Conservation (phyloP, 2,888 invertebrate genomes). For the Thalpophila matura region DNA sequence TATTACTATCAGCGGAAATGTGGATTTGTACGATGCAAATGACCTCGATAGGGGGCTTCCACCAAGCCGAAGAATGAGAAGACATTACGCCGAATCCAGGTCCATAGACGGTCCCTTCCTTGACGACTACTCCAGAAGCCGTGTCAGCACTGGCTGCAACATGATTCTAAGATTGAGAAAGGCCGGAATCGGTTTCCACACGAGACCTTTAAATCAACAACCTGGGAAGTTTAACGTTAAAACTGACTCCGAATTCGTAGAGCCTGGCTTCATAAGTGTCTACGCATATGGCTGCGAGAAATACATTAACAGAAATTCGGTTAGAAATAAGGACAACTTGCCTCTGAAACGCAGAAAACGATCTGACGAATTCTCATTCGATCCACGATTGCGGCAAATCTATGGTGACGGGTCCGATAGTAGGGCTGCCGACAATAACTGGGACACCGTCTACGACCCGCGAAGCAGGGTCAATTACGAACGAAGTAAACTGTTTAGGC, state of each 20-base stretch:
- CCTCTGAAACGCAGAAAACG: slow-evolving; percentile 78
- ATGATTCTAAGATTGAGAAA: slow-evolving; percentile 95
- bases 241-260: slow-evolving; percentile 95
- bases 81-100: slow-evolving; percentile 83
- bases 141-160: slow-evolving; percentile 91
- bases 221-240: slow-evolving; percentile 93
- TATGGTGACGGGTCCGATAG: slow-evolving; percentile 71
- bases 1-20: slow-evolving; percentile 94
- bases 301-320: slow-evolving; percentile 85
- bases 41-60: slow-evolving; percentile 81
- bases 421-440: slow-evolving; percentile 76
- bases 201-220: slow-evolving; percentile 93
- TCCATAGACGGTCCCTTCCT: slow-evolving; percentile 73
- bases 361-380: slow-evolving; percentile 85
- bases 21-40: slow-evolving; percentile 90
- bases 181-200: slow-evolving; percentile 95
- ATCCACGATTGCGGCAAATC: slow-evolving; percentile 74
- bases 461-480: slow-evolving; percentile 82
- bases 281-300: slow-evolving; percentile 96
- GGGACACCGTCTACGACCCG: slow-evolving; percentile 82
- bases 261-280: slow-evolving; percentile 96
- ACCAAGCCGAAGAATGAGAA: slow-evolving; percentile 73
- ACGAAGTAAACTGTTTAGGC: slow-evolving; percentile 86
- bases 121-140: slow-evolving; percentile 74
- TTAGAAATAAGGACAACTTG: slow-evolving; percentile 81